Percentiles rank a stretch among this genome's conserved stretches.
Conservation (phyloP, 30 jellyfish, hydroid and myxozoan species). For the Clytia hemisphaerica region DNA sequence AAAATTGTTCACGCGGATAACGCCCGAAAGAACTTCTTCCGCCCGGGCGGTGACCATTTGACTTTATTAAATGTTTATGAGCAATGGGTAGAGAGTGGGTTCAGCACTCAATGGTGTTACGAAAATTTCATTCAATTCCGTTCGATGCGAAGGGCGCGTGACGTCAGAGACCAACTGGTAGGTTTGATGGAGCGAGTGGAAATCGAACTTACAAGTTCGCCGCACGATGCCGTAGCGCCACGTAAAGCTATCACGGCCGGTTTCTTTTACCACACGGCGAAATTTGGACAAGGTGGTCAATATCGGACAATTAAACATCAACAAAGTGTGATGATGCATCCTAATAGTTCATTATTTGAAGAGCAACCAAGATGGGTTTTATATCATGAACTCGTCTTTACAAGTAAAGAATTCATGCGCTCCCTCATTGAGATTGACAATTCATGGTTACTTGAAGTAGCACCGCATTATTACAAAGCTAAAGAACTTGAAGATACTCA, state of each 20-base stretch:
- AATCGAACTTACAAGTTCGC: conserved; percentile 70
- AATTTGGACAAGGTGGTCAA: conserved; percentile 86
- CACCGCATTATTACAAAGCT: conserved; percentile 97
- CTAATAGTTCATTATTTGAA: conserved; percentile 95
- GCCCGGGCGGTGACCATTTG: conserved; percentile 98
- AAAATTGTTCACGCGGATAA: conserved; percentile 95
- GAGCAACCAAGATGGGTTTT: conserved; percentile 97
- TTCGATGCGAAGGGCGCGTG: conserved; percentile 98
- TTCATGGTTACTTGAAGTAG: conserved; percentile 95
- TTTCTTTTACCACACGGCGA: conserved; percentile 92
- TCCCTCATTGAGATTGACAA: conserved; percentile 92
- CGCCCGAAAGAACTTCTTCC: conserved; percentile 90
- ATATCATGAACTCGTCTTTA: conserved; percentile 95
- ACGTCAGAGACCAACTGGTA: conserved; percentile 92
- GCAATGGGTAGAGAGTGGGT: conserved; percentile 90
- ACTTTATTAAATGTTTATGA: conserved; percentile 88
- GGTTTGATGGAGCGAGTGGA: conserved; percentile 97
- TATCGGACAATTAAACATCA: conserved; percentile 96
- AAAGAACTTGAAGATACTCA: conserved; percentile 86
- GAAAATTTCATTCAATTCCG: conserved; percentile 98
- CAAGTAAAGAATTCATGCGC: conserved; percentile 99
- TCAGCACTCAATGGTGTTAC: conserved; percentile 98
- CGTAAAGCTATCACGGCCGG: conserved; percentile 98
- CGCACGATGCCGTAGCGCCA: conserved; percentile 68
- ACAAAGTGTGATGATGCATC: conserved; percentile 97